Evolutionary conservation across 2,113 vertebrate genomes (phyloP).

Genomic region (Lasiurus cinereus): DNA sequence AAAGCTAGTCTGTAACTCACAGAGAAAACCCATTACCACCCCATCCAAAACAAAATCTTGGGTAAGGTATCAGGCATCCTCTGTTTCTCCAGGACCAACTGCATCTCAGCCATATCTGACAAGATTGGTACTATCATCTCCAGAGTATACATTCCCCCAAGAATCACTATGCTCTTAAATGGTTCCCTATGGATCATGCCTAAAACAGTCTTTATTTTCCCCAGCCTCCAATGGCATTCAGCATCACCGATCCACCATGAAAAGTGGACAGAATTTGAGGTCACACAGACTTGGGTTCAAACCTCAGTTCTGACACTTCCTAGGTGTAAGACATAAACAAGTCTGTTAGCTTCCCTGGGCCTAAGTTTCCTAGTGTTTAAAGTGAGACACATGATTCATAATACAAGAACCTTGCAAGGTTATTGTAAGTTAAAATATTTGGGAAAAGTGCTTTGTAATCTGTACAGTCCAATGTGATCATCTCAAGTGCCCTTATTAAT

Average conservation of each 20-base stretch:
- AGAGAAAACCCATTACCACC: not conserved
- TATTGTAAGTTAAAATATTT: slow-evolving; percentile 2
- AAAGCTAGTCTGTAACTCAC: not conserved
- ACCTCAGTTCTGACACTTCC: not conserved
- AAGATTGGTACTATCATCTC: not conserved
- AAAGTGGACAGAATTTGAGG: not conserved
- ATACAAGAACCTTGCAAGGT: not conserved
- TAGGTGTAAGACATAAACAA: not conserved
- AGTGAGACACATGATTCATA: not conserved
- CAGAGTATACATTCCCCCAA: not conserved
- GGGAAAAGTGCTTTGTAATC: not conserved
- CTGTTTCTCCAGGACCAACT: not conserved
- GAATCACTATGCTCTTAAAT: not conserved
- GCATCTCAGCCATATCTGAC: not conserved
- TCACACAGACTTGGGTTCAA: not conserved
- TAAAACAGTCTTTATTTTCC: not conserved
- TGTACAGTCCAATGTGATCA: not conserved
- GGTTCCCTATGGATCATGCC: not conserved
- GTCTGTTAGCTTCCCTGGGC: not conserved
- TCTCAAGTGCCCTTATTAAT: slow-evolving; percentile 12
- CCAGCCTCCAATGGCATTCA: not conserved
- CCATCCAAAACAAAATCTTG: not conserved
- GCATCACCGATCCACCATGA: not conserved
- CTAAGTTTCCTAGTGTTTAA: not conserved
- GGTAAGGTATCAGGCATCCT: not conserved